phyloP scores from a whole-genome alignment of 2,113 vertebrate genomes.

The Alces alces region DNA sequence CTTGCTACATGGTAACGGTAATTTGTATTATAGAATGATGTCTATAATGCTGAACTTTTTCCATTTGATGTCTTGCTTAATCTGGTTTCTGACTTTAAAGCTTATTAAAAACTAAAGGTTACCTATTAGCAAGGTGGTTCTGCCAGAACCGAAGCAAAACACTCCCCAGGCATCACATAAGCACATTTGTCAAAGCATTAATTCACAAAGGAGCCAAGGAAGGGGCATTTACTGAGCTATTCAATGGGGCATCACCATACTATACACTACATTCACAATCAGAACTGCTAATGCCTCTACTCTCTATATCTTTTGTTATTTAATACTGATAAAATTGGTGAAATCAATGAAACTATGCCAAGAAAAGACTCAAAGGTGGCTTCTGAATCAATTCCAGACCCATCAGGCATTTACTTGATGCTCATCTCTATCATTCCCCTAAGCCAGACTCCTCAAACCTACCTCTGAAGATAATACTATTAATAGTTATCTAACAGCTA shows the following conservation, averaged over 20 bases:
- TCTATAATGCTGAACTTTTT: background rate
- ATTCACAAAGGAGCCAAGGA: background rate
- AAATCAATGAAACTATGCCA: background rate
- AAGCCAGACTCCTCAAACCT: background rate
- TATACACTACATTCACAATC: background rate
- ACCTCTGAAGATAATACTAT: background rate
- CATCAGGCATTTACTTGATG: background rate
- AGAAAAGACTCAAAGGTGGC: background rate
- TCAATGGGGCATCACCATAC: background rate
- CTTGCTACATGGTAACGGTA: background rate
- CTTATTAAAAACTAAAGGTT: background rate
- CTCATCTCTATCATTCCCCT: background rate
- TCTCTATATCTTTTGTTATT: background rate
- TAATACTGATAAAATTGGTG: background rate
- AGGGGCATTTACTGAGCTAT: background rate
- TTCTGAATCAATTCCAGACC: conserved; percentile 25
- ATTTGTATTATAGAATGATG: background rate
- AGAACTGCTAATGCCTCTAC: background rate
- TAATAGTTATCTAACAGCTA: background rate
- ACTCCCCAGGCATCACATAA: background rate
- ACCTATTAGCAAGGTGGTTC: background rate
- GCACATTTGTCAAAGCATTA: background rate
- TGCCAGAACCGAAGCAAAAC: conserved; percentile 2
- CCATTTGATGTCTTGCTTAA: conserved; percentile 9
- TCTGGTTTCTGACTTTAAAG: background rate